Conservation (phyloP, 1,140 invertebrate species). For the Heliconius eleuchia region DNA sequence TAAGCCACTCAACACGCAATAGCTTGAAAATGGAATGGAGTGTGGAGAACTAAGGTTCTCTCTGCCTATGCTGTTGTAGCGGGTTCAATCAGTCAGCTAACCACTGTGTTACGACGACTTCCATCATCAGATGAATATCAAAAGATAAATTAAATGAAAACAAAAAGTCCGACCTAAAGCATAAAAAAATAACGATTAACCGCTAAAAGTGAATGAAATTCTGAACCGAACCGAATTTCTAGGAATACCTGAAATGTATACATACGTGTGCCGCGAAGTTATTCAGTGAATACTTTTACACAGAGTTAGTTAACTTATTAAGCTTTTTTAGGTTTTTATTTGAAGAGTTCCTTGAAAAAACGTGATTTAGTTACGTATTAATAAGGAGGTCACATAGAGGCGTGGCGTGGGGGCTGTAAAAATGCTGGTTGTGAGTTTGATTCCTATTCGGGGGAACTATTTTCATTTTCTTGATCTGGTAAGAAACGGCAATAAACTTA, state of each 20-base stretch:
- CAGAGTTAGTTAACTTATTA: neutral
- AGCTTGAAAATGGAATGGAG: too few species aligned
- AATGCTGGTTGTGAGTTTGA: too few species aligned
- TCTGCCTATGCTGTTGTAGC: too few species aligned
- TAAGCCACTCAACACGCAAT: too few species aligned
- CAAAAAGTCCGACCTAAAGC: neutral
- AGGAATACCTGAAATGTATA: neutral
- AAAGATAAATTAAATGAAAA: neutral
- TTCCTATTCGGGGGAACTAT: too few species aligned
- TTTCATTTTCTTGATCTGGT: too few species aligned
- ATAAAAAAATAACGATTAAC: neutral
- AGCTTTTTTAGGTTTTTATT: neutral
- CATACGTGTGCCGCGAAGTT: neutral
- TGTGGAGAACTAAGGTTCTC: too few species aligned
- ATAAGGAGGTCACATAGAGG: neutral
- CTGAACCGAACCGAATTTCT: neutral
- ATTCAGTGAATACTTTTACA: conserved; percentile 3
- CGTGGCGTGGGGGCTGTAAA: neutral
- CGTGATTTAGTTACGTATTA: neutral
- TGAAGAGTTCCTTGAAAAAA: neutral
- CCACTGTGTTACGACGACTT: too few species aligned
- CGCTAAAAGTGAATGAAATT: neutral
- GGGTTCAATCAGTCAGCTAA: too few species aligned
- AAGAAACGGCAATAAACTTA: too few species aligned
- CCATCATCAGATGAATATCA: neutral